phyloP scores from a whole-genome alignment of 2,888 invertebrate species.

The Arge pagana region DNA sequence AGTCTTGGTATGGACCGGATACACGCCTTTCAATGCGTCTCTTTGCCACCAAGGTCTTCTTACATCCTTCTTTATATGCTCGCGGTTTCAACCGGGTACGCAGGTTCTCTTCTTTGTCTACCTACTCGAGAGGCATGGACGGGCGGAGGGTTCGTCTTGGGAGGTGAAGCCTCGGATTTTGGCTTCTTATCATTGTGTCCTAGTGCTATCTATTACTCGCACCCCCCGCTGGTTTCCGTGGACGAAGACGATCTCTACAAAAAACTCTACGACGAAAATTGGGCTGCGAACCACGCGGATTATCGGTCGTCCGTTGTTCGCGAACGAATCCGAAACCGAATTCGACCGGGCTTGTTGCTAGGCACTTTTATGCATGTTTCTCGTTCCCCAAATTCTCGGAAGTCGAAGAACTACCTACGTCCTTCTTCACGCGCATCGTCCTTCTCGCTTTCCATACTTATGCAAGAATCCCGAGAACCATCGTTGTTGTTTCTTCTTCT shows the following conservation, averaged over 20 bases:
- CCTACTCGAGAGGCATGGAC: slow-evolving; percentile 7
- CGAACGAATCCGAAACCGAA: too few species aligned
- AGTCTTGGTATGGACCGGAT: slow-evolving; percentile 13
- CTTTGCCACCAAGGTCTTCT: slow-evolving; percentile 8
- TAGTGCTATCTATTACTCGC: too few species aligned
- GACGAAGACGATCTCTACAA: too few species aligned
- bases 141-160: too few species aligned
- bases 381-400: slow-evolving; percentile 17
- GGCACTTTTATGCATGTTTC: slow-evolving; percentile 5
- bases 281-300: neutral
- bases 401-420: slow-evolving; percentile 8
- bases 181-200: too few species aligned
- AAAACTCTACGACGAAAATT: too few species aligned
- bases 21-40: slow-evolving; percentile 18
- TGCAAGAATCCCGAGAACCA: too few species aligned
- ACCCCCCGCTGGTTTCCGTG: too few species aligned
- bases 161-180: too few species aligned
- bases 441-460: too few species aligned
- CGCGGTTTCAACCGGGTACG: slow-evolving; percentile 1
- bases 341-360: too few species aligned
- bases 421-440: neutral
- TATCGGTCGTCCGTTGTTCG: neutral
- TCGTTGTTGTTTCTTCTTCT: slow-evolving; percentile 8
- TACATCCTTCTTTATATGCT: slow-evolving; percentile 14
- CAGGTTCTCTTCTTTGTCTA: slow-evolving; percentile 19